Base-by-base conservation (phyloP, 2,888 invertebrate genomes). In the Drosophila histrio region DNA sequence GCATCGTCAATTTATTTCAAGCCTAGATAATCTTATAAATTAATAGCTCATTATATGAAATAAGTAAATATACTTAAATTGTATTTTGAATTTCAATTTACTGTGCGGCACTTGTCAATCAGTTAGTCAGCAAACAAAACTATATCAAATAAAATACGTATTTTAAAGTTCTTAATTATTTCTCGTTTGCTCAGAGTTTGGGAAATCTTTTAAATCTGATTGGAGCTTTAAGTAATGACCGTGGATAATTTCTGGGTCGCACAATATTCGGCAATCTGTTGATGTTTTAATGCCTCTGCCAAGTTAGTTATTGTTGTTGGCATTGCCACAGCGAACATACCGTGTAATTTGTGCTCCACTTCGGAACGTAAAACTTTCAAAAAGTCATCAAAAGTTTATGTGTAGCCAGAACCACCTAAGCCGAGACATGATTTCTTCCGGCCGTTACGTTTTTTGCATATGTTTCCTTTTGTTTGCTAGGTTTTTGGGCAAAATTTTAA, bases 321-420 rank as follows among this genome's bases (percentile, higher is more conserved):
- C 70, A 60, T 64, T 71, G 62, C 49, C 47, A 41, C 59, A 66
- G 57, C 57, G 44, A 41, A 17, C 43, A 34, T 26, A 26, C 46
- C 63, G 52, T 66, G 72, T 86, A 83, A 82, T 86, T 81, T 82
- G 80, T 72, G 67, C 53, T 63, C 60, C 63, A 84, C 81, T 76
- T 69, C 60, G 49, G 60, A 79, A 49, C 77, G 68, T 75, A 77
- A 86, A 82, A 82, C 82, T 82, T 82, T 82, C 76, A 78, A 69
- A 86, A 82, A 82, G 82, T 80, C 82, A 83, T 82, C 87, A 82
- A 82, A 82, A 82, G 73, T 86, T 86, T 65, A 77, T 74, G 77
- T 82, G 71, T 65, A 71, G 70, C 64, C 79, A 54, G 63, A 66
- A 54, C 59, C 60, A 85, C 79, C 76, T 72, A 70, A 80, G 76